Percentiles rank a stretch among this genome's conserved stretches.
Evolutionary conservation across 2,113 vertebrate species (phyloP).

Genomic region (Aspiorhynchus laticeps): DNA sequence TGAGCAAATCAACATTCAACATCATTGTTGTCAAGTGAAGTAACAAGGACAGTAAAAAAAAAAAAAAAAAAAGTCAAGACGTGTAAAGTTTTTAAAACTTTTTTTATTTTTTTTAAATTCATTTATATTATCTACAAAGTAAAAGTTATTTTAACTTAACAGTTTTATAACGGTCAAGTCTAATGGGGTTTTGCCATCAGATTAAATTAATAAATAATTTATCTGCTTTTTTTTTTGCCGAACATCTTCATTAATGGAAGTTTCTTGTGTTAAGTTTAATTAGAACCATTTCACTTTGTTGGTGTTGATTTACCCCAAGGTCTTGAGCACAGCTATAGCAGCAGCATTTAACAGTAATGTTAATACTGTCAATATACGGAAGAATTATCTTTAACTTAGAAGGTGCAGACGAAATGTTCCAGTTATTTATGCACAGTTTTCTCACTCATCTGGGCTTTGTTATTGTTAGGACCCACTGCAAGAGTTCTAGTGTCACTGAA

Average conservation of each 20-base stretch:
- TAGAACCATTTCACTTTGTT: slow-evolving; percentile 64
- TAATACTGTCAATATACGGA: slow-evolving; percentile 93
- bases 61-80: slow-evolving; percentile 38
- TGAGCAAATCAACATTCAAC: background rate
- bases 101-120: slow-evolving; percentile 97
- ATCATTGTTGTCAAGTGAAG: background rate
- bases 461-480: slow-evolving; percentile 72
- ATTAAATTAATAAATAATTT: slow-evolving; percentile 97
- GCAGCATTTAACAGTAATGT: slow-evolving; percentile 96
- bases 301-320: slow-evolving; percentile 78
- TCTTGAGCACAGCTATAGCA: slow-evolving; percentile 92
- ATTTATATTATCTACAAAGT: slow-evolving; percentile 99
- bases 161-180: slow-evolving; percentile 92
- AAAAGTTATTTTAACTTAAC: slow-evolving; percentile 99
- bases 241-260: slow-evolving; percentile 82
- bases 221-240: slow-evolving; percentile 88
- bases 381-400: slow-evolving; percentile 87
- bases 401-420: slow-evolving; percentile 97
- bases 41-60: background rate
- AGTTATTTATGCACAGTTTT: slow-evolving; percentile 80
- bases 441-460: slow-evolving; percentile 61
- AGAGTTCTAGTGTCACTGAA: slow-evolving; percentile 69
- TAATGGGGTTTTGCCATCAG: slow-evolving; percentile 84
- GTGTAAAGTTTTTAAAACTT: slow-evolving; percentile 98
- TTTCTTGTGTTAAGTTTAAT: slow-evolving; percentile 84